These are phyloP conservation scores for Protophormia terraenovae DNA, from an alignment of 2,888 invertebrate genomes.

Conservation along the genomic window DNA sequence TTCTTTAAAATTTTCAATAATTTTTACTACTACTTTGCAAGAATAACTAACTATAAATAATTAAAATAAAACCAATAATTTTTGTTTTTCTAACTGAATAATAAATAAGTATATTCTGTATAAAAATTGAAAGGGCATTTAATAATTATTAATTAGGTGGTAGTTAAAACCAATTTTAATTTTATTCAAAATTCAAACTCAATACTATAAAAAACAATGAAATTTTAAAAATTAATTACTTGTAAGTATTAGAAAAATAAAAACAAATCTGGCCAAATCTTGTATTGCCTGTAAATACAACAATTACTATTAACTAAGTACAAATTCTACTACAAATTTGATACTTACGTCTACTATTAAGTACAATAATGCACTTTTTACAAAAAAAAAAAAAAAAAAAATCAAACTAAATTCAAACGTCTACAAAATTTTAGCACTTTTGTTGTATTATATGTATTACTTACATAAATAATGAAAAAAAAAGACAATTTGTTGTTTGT, in stretches of 20 bases:
- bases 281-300: conserved; percentile 61
- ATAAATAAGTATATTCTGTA: conserved; percentile 27
- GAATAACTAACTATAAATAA: conserved; percentile 43
- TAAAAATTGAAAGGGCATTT: conserved; percentile 14
- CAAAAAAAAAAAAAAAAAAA: conserved; percentile 16
- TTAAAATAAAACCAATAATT: background rate
- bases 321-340: background rate
- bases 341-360: background rate
- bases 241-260: conserved; percentile 58
- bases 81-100: conserved; percentile 34
- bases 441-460: conserved; percentile 9
- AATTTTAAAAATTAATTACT: conserved; percentile 11
- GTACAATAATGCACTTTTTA: conserved; percentile 47
- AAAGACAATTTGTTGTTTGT: background rate
- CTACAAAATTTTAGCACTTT: conserved; percentile 24
- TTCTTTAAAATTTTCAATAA: conserved; percentile 61
- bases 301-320: conserved; percentile 11
- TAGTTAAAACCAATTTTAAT: conserved; percentile 20
- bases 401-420: conserved; percentile 1
- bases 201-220: background rate
- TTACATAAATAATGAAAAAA: background rate
- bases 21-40: conserved; percentile 67
- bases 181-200: background rate
- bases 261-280: conserved; percentile 54
- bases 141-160: conserved; percentile 48